Conservation (phyloP, 2,797 vertebrate genomes). For the Semaprochilodus insignis region DNA sequence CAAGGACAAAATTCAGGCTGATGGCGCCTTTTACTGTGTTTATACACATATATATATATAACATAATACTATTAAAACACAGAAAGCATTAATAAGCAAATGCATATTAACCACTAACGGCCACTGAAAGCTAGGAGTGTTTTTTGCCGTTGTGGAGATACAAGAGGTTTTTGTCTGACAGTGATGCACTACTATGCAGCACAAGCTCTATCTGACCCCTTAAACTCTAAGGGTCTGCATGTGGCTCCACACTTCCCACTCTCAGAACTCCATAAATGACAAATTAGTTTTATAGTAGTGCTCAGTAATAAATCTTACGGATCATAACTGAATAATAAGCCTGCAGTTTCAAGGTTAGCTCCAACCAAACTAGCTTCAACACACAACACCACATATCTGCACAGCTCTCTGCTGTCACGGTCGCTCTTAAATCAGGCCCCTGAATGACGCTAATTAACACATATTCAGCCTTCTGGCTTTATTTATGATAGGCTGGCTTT, state of each 20-base stretch:
- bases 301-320: background rate
- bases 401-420: conserved; percentile 24
- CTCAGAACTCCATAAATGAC: background rate
- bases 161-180: too few relatives aligned
- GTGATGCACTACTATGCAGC: too few relatives aligned
- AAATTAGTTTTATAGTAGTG: background rate
- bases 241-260: background rate
- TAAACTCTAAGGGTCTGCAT: too few relatives aligned
- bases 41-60: too few relatives aligned
- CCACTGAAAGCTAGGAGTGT: too few relatives aligned
- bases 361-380: background rate
- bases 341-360: background rate
- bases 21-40: too few relatives aligned
- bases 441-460: conserved; percentile 65
- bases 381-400: background rate
- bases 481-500: conserved; percentile 65
- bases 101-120: too few relatives aligned
- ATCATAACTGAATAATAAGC: background rate
- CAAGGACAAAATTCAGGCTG: background rate
- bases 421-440: conserved; percentile 50
- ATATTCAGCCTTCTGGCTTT: conserved; percentile 63
- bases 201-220: too few relatives aligned
- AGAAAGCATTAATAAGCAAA: background rate
- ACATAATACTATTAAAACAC: background rate
- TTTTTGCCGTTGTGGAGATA: too few relatives aligned